Percentiles rank a stretch among this genome's conserved stretches.
Conservation (phyloP, 2,888 invertebrate species). For the Metopia argyrocephala region DNA sequence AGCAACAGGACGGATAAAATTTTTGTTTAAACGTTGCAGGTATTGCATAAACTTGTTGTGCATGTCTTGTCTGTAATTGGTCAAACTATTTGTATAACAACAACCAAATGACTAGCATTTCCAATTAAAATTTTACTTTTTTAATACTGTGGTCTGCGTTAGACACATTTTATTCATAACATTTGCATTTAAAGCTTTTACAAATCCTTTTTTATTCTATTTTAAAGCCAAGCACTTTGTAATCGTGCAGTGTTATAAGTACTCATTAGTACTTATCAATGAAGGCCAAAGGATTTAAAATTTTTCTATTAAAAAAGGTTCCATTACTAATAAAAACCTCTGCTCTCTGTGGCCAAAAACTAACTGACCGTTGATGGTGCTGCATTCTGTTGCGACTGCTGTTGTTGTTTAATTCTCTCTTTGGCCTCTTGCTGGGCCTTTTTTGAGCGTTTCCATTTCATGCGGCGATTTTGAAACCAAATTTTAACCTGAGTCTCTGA, state of each 20-base stretch:
- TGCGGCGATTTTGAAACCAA: conserved; percentile 98
- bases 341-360: conserved; percentile 56
- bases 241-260: conserved; percentile 9
- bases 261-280: neutral
- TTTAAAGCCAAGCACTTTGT: neutral
- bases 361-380: conserved; percentile 62
- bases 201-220: neutral
- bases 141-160: conserved; percentile 12
- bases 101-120: conserved; percentile 59
- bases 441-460: conserved; percentile 99
- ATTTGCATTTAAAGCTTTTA: neutral
- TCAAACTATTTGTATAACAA: conserved; percentile 21
- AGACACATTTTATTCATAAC: neutral
- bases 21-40: conserved; percentile 11
- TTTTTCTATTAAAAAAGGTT: conserved; percentile 17
- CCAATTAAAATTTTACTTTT: conserved; percentile 41
- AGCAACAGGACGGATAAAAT: conserved; percentile 53
- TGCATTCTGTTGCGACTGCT: conserved; percentile 69
- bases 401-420: conserved; percentile 77
- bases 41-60: neutral
- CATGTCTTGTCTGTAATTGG: conserved; percentile 38
- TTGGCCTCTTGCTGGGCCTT: conserved; percentile 95
- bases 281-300: neutral
- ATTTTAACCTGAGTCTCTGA: conserved; percentile 99
- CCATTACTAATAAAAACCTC: conserved; percentile 61